Percentiles rank a stretch among this genome's conserved stretches.
Conservation (phyloP, 2,888 invertebrate species). For the Hirtodrosophila trivittata region DNA sequence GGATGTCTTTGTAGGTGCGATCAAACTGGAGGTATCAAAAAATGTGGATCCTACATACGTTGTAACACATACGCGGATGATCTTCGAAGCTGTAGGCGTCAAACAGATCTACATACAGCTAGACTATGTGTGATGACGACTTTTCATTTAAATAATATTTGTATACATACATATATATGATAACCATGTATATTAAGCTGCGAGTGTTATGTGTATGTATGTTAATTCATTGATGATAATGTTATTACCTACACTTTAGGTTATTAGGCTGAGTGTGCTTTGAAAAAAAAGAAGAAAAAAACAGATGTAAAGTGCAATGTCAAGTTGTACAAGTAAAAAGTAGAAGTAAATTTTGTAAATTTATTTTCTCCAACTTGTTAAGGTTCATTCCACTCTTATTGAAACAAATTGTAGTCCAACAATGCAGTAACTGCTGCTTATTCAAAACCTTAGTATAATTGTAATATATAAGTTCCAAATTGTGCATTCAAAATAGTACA, state of each 20-base stretch:
- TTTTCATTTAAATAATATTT: conserved; percentile 16
- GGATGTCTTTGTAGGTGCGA: conserved; percentile 95
- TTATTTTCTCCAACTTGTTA: conserved; percentile 63
- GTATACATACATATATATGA: conserved; percentile 22
- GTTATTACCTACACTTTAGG: conserved; percentile 54
- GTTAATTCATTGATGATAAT: conserved; percentile 28
- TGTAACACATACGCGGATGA: conserved; percentile 95
- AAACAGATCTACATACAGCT: conserved; percentile 96
- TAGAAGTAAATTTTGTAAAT: conserved; percentile 55
- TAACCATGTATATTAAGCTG: conserved; percentile 57
- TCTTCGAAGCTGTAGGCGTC: conserved; percentile 96
- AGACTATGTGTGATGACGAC: conserved; percentile 89
- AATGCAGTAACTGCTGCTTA: conserved; percentile 47
- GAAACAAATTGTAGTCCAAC: conserved; percentile 47
- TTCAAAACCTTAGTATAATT: conserved; percentile 63
- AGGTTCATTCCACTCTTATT: conserved; percentile 66
- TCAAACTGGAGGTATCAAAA: conserved; percentile 97
- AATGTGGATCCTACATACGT: conserved; percentile 97
- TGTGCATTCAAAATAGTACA: conserved; percentile 55
- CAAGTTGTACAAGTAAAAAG: conserved; percentile 37
- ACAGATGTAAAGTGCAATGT: conserved; percentile 50
- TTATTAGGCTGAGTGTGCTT: conserved; percentile 29
- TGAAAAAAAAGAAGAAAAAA: conserved; percentile 22
- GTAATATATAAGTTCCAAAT: conserved; percentile 59
- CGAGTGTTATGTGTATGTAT: conserved; percentile 38